Conservation (phyloP, 2,888 invertebrate genomes). For the Cryptosula pallasiana region DNA sequence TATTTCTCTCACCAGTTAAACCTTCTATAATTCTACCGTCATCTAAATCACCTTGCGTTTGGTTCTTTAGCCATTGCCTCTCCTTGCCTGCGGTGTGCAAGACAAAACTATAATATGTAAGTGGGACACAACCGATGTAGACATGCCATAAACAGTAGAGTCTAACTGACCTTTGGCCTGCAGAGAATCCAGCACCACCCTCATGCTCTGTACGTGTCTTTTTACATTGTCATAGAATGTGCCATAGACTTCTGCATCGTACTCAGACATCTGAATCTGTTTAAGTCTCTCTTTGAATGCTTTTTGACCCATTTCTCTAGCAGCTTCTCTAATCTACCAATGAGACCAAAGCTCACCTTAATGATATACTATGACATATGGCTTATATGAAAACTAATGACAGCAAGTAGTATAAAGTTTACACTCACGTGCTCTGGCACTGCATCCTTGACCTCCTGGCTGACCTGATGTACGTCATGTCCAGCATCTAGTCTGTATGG, state of each 20-base stretch:
- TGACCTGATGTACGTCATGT: slow-evolving; percentile 84
- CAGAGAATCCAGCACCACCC: slow-evolving; percentile 75
- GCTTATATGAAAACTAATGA: no score
- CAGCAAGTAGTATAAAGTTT: no score
- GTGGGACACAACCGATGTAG: neutral
- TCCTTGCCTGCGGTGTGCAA: slow-evolving; percentile 74
- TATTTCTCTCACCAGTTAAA: slow-evolving; percentile 79
- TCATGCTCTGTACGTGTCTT: slow-evolving; percentile 76
- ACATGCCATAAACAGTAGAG: neutral
- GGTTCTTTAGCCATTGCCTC: slow-evolving; percentile 86
- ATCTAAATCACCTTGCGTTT: slow-evolving; percentile 90
- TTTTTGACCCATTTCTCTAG: slow-evolving; percentile 84
- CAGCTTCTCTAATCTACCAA: slow-evolving; percentile 72
- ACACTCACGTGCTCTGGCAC: slow-evolving; percentile 66
- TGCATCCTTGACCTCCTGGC: slow-evolving; percentile 81
- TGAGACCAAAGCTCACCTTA: neutral
- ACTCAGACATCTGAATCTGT: slow-evolving; percentile 91
- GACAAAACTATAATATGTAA: neutral
- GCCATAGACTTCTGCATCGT: slow-evolving; percentile 80
- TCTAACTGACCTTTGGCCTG: slow-evolving; percentile 56
- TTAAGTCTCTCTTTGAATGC: slow-evolving; percentile 76
- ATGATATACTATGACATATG: no score
- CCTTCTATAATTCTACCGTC: slow-evolving; percentile 92
- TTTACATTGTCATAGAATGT: slow-evolving; percentile 67
- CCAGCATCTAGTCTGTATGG: slow-evolving; percentile 91